Percentiles rank a stretch among this genome's conserved stretches.
phyloP scores from a whole-genome alignment of 64 coral and sea anemone genomes.

The Porites lutea region DNA sequence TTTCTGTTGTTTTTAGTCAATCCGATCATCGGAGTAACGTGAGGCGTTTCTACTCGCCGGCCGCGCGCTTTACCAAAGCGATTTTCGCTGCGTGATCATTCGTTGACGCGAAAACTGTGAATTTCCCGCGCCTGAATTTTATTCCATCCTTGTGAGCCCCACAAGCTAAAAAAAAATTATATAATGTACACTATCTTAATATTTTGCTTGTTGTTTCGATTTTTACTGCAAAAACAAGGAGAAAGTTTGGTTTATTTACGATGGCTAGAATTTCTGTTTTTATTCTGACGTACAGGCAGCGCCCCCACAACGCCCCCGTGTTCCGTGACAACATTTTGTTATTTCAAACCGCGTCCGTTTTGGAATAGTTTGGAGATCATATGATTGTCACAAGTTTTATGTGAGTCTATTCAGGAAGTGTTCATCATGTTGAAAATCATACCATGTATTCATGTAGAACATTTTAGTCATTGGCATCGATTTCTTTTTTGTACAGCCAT shows the following conservation, averaged over 20 bases:
- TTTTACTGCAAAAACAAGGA: neutral
- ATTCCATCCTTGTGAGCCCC: neutral
- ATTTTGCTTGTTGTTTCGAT: neutral
- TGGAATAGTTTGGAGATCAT: neutral
- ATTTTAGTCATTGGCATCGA: too few species aligned
- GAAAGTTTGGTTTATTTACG: neutral
- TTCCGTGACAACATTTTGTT: too few species aligned
- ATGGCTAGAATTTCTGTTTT: neutral
- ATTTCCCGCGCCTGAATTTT: neutral
- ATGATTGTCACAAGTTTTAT: conserved; percentile 2
- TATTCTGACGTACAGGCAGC: conserved; percentile 81
- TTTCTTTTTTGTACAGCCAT: too few species aligned
- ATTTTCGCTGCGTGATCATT: neutral
- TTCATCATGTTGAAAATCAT: neutral
- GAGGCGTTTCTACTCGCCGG: too few species aligned
- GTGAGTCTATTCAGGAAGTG: neutral
- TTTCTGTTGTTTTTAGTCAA: neutral
- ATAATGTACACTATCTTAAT: neutral
- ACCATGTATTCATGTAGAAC: neutral
- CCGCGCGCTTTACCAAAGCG: too few species aligned
- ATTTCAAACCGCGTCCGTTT: neutral
- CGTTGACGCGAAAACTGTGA: neutral
- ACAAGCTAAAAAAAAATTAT: neutral
- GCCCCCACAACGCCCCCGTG: conserved; percentile 76
- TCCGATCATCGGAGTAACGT: too few species aligned